A percentile compares a stretch with the other conserved stretches of the same genome.
Conservation (phyloP, 2,797 vertebrate species). For the Protonibea diacanthus region DNA sequence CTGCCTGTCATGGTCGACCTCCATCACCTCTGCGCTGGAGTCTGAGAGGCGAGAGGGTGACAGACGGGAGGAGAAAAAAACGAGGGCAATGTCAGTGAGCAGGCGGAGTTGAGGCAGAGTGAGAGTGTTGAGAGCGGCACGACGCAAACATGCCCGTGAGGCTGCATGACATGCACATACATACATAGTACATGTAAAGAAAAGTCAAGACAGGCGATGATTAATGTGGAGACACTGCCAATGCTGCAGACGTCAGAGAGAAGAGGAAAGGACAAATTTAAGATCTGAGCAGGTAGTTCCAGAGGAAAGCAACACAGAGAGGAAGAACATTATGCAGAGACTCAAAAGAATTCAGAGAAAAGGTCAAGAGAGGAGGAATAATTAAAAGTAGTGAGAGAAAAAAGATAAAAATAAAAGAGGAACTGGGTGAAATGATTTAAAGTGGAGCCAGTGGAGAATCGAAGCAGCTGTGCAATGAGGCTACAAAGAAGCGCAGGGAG, state of each 20-base stretch:
- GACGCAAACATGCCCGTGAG: background rate
- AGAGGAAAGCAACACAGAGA: background rate
- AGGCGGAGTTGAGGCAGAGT: background rate
- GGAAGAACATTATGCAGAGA: slow-evolving; percentile 17
- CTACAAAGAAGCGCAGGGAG: background rate
- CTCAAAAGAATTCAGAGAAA: slow-evolving; percentile 10
- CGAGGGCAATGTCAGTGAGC: background rate
- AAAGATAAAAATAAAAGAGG: slow-evolving; percentile 39
- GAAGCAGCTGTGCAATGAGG: slow-evolving; percentile 9
- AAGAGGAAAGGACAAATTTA: slow-evolving; percentile 6
- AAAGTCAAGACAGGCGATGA: slow-evolving; percentile 5
- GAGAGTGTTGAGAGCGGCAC: background rate
- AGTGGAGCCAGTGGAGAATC: slow-evolving; percentile 11
- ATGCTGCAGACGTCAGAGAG: background rate
- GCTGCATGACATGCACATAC: background rate
- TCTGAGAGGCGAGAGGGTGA: slow-evolving; percentile 77
- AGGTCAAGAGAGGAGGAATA: slow-evolving; percentile 27
- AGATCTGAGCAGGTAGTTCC: background rate
- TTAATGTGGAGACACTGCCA: slow-evolving; percentile 1
- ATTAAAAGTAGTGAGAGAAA: slow-evolving; percentile 19
- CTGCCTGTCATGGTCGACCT: slow-evolving; percentile 96
- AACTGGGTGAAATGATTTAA: slow-evolving; percentile 33
- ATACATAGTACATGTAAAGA: too few species aligned
- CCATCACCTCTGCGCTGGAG: slow-evolving; percentile 95
- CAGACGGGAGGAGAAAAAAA: background rate